phyloP scores from a whole-genome alignment of 2,888 invertebrate species.

The Eilema griseolum region DNA sequence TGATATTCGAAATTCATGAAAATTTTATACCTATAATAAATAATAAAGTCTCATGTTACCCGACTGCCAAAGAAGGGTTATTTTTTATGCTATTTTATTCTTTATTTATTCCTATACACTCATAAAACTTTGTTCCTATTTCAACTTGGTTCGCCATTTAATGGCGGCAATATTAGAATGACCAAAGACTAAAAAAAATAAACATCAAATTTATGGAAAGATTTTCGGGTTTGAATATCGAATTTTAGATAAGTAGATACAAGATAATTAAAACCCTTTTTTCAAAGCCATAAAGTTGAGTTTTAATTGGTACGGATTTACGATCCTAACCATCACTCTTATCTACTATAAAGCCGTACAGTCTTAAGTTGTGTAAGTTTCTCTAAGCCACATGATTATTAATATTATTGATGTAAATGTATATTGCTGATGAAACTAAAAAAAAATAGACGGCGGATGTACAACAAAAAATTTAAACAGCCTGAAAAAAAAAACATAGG shows the following conservation, averaged over 20 bases:
- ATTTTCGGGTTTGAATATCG: not conserved
- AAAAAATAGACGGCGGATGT: not conserved
- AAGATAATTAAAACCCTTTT: not conserved
- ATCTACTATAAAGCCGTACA: constrained; percentile 1
- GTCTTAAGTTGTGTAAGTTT: not conserved
- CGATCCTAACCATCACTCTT: not conserved
- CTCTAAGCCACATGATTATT: constrained; percentile 5
- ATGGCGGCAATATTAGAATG: not conserved
- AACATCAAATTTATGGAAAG: no score
- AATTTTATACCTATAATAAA: not conserved
- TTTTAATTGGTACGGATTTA: not conserved
- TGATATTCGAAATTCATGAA: not conserved
- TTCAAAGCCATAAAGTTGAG: not conserved
- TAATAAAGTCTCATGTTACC: no score
- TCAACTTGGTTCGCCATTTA: not conserved
- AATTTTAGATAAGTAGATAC: not conserved
- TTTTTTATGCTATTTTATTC: no score
- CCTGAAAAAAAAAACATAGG: no score
- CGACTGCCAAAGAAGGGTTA: no score
- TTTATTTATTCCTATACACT: not conserved
- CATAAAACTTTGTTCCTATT: not conserved
- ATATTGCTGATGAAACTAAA: not conserved
- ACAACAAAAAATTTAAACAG: not conserved
- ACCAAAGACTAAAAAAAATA: not conserved
- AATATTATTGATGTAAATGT: not conserved